Conservation (phyloP, 2,113 vertebrate genomes). For the Corynorhinus townsendii region DNA sequence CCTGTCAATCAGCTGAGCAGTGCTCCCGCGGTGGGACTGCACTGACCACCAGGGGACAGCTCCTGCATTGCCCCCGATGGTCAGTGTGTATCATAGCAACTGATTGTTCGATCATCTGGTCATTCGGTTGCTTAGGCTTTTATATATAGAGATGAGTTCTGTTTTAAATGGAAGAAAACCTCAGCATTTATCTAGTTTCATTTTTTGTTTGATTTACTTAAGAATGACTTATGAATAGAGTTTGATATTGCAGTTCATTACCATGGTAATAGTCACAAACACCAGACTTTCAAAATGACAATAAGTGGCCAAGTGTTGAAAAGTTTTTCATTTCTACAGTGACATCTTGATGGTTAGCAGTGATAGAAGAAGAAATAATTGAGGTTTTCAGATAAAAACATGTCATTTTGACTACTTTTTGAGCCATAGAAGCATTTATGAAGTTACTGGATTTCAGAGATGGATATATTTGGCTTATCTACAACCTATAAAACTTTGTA, state of each 20-base stretch:
- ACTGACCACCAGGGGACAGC: too few relatives aligned
- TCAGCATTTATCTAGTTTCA: background rate
- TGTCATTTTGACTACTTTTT: background rate
- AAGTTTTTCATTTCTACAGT: background rate
- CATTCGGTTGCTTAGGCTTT: too few relatives aligned
- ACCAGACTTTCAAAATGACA: background rate
- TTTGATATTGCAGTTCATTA: background rate
- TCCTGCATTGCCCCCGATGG: too few relatives aligned
- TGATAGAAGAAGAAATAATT: background rate
- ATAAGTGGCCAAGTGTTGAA: background rate
- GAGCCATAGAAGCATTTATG: background rate
- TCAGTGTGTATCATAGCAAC: too few relatives aligned
- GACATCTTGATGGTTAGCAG: background rate
- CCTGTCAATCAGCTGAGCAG: too few relatives aligned
- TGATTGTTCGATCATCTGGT: too few relatives aligned
- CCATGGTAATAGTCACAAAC: constrained; percentile 6
- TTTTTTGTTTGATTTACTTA: background rate
- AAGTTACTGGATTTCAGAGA: background rate
- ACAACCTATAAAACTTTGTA: background rate
- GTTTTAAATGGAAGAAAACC: background rate
- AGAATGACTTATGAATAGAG: background rate
- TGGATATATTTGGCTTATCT: background rate
- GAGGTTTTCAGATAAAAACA: background rate
- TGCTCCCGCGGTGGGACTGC: too few relatives aligned
- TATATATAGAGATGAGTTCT: background rate